Percentiles rank a stretch among this genome's conserved stretches.
Conservation (phyloP, 2,888 invertebrate genomes). For the Linnaemya tessellans region DNA sequence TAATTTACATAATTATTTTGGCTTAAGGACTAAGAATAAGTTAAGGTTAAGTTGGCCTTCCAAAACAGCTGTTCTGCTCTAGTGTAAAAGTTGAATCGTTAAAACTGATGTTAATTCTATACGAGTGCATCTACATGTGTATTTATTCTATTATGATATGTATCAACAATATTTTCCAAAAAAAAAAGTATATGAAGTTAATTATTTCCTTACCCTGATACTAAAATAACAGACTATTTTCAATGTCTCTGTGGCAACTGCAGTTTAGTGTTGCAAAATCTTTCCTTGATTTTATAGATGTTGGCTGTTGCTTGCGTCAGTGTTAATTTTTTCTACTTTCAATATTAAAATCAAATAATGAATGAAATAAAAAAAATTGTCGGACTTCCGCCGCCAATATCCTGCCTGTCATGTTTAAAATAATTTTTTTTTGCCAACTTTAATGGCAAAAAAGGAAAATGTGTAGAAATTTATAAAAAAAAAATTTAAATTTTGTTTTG, state of each 20-base stretch:
- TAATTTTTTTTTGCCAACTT: constrained; percentile 1
- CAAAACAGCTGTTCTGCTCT: no score
- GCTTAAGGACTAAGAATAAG: no score
- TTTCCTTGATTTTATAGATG: not conserved
- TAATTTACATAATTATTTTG: no score
- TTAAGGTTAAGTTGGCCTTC: no score
- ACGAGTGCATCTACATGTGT: no score
- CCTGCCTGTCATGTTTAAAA: constrained; percentile 70
- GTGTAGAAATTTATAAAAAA: constrained; percentile 6
- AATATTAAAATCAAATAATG: constrained; percentile 82
- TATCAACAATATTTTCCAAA: no score
- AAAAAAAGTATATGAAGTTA: not conserved
- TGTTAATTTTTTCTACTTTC: constrained; percentile 73
- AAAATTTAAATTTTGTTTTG: constrained; percentile 70
- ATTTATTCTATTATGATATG: no score
- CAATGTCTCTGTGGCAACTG: constrained; percentile 49
- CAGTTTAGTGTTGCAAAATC: not conserved
- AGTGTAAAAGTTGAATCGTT: no score
- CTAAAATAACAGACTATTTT: not conserved
- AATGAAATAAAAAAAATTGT: constrained; percentile 77
- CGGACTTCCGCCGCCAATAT: constrained; percentile 81
- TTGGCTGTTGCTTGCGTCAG: no score
- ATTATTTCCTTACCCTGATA: not conserved
- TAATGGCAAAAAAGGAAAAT: constrained; percentile 17
- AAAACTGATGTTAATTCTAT: no score